These are phyloP conservation scores for Thalassophryne amazonica DNA, from an alignment of 2,797 vertebrate genomes.

Conservation along the genomic window DNA sequence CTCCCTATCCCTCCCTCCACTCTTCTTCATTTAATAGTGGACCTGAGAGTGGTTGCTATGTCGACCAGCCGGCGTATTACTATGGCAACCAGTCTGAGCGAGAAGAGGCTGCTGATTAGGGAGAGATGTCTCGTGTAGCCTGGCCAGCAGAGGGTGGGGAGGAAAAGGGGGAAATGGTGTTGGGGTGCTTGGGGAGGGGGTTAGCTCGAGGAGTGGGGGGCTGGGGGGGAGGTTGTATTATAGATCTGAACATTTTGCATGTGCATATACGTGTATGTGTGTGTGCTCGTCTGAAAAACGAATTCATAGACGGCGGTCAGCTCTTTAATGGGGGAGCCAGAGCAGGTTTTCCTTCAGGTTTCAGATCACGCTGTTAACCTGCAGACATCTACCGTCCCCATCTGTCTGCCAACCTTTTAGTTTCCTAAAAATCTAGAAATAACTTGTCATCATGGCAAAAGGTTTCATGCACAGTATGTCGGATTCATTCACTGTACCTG, in stretches of 20 bases:
- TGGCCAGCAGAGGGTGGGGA: conserved; percentile 77
- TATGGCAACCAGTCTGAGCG: conserved; percentile 95
- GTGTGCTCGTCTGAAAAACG: conserved; percentile 36
- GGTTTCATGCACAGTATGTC: background rate
- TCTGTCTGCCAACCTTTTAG: conserved; percentile 18
- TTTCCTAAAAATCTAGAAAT: conserved; percentile 21
- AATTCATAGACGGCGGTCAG: conserved; percentile 32
- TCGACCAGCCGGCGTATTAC: conserved; percentile 96
- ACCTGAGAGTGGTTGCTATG: conserved; percentile 99
- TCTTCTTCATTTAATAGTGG: conserved; percentile 96
- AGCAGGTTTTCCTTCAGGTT: conserved; percentile 45
- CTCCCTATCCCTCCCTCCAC: conserved; percentile 66
- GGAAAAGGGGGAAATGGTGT: conserved; percentile 56
- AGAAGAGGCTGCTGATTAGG: conserved; percentile 85
- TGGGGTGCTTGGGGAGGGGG: conserved; percentile 61
- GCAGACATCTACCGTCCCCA: conserved; percentile 4
- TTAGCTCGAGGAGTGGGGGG: too few species aligned
- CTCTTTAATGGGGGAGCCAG: conserved; percentile 49
- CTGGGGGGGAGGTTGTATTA: conserved; percentile 63
- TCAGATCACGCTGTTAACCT: conserved; percentile 29
- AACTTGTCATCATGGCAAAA: background rate
- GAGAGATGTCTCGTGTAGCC: conserved; percentile 84
- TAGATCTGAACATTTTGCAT: conserved; percentile 55
- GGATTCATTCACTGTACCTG: background rate
- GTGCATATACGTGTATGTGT: conserved; percentile 39